phyloP scores from a whole-genome alignment of 1,140 invertebrate species.

The Gerris buenoi region DNA sequence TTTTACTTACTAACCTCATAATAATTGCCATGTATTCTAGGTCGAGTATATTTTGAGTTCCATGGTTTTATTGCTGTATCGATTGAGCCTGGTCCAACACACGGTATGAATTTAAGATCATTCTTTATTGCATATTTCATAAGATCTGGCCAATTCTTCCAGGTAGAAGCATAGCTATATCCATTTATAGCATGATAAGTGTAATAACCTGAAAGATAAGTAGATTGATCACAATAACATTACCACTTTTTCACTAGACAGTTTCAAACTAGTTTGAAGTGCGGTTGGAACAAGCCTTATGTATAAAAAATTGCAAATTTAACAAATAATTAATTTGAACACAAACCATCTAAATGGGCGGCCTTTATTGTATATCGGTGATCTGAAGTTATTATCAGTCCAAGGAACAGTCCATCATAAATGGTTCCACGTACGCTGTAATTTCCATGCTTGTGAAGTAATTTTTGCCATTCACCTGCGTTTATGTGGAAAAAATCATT shows the following conservation, averaged over 20 bases:
- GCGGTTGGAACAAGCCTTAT: too few species aligned
- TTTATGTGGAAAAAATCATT: slow-evolving; percentile 40
- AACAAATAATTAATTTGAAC: background rate
- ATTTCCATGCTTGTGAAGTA: slow-evolving; percentile 34
- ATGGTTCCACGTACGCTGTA: slow-evolving; percentile 34
- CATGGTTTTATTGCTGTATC: slow-evolving; percentile 38
- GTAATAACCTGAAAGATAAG: slow-evolving; percentile 34
- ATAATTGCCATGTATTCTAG: slow-evolving; percentile 36
- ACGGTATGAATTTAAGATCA: slow-evolving; percentile 39
- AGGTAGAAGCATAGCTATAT: slow-evolving; percentile 42
- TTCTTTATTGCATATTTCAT: slow-evolving; percentile 39
- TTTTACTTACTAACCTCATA: slow-evolving; percentile 16
- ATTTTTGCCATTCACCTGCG: slow-evolving; percentile 33
- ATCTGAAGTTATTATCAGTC: slow-evolving; percentile 32
- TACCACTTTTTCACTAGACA: too few species aligned
- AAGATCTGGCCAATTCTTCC: slow-evolving; percentile 44
- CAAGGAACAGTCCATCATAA: slow-evolving; percentile 41
- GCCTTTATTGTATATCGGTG: slow-evolving; percentile 36
- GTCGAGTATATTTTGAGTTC: slow-evolving; percentile 36
- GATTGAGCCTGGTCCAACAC: slow-evolving; percentile 42
- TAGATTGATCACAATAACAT: background rate
- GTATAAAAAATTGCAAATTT: background rate
- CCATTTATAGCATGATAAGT: slow-evolving; percentile 43
- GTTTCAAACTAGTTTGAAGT: too few species aligned
- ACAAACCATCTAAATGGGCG: slow-evolving; percentile 38